Conservation (phyloP, 2,797 vertebrate genomes). For the Pelochelys cantorii region DNA sequence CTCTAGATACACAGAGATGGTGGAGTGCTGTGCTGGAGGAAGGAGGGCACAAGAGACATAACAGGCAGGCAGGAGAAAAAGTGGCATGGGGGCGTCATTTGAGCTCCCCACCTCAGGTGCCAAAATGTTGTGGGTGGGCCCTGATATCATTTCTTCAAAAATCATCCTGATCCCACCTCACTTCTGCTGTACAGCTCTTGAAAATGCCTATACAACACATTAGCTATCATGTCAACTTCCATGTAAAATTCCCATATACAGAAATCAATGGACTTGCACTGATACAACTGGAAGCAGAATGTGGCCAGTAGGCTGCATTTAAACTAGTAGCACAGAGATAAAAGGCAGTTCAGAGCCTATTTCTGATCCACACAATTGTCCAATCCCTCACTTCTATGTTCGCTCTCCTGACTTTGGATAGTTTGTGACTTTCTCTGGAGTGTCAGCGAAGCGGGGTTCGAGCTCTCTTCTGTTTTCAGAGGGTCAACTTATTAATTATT, state of each 20-base stretch:
- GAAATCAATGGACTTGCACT: not conserved
- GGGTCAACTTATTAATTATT: not conserved
- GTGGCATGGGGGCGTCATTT: too few relatives aligned
- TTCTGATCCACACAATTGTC: not conserved
- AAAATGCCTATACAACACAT: not conserved
- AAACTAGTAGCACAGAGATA: not conserved
- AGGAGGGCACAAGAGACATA: too few relatives aligned
- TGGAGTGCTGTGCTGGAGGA: too few relatives aligned
- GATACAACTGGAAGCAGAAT: not conserved
- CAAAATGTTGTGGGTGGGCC: too few relatives aligned
- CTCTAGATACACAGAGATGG: too few relatives aligned
- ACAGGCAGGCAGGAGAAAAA: too few relatives aligned
- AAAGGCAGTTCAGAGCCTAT: not conserved
- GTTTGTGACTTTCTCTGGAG: not conserved
- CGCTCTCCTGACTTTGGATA: accelerated
- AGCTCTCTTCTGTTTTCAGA: not conserved
- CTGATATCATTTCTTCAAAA: too few relatives aligned
- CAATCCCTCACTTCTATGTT: not conserved
- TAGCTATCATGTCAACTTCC: not conserved
- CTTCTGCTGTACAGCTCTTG: not conserved
- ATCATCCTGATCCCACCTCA: too few relatives aligned
- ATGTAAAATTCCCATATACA: not conserved
- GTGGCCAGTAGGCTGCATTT: not conserved
- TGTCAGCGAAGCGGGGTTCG: not conserved
- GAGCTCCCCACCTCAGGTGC: too few relatives aligned